Evolutionary conservation across 2,797 vertebrate species (phyloP), one percentile per base, ranked within the genome.

Genomic region (Girardinus metallicus): DNA sequence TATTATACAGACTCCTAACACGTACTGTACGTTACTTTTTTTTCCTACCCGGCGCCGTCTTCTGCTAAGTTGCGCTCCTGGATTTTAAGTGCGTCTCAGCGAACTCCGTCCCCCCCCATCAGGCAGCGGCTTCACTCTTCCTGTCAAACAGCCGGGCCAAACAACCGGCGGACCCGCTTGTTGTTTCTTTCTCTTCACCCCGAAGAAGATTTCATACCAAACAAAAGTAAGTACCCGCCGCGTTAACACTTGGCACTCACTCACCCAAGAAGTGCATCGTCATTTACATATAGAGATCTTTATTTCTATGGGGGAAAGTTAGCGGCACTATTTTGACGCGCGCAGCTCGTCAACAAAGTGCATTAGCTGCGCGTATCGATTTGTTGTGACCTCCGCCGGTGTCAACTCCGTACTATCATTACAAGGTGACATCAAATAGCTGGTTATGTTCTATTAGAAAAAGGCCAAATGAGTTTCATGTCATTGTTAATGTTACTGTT

Each of bases 61-160:
- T 92, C 86, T 82, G 90, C 87, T 89, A 93, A 95, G 91, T 95
- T 95, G 93, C 93, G 91, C 94, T 94, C 89, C 93, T 96, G 96
- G 96, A 96, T 96, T 95, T 94, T 96, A 96, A 96, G 95, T 90
- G 95, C 93, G 95, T 93, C 93, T 95, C 88, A 89, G 90, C 92
- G 86, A 95, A 95, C 94, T 95, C 93, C 91, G 91, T 92, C 85
- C 84, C 87, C 21, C 90, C 83, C 86, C 93, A 84, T 64, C 91
- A 80, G 75, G 89, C 88, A 90, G 88, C 94, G 91, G 90, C 91
- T 93, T 82, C 94, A 82, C 78, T 86, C 85, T 76, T 91, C 90
- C 90, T 90, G 90, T 93, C 93, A 93, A 80, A 83, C 93, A 88
- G 90, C 93, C 92, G 94, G 94, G 94, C 87, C 75, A 88, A 82